Base-by-base conservation (phyloP, 1,140 invertebrate species). In the Harlomillsia oculata region DNA sequence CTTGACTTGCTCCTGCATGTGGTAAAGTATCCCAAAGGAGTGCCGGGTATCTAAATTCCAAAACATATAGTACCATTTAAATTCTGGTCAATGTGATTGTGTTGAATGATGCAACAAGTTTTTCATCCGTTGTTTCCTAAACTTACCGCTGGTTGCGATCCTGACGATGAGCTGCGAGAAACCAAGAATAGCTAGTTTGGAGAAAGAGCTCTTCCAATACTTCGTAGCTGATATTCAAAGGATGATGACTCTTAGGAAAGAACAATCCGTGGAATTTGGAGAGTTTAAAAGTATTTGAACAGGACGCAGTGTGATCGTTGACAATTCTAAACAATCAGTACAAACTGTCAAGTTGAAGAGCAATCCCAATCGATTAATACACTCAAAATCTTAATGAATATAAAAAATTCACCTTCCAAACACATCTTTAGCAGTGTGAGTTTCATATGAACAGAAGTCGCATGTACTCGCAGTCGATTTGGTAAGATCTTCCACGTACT, bases 271-370 rank as follows among this genome's bases (percentile, higher is more conserved):
- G 75, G 67, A 72, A 74, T 21, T 69, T 66, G 28, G 75, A 72
- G 28, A 76, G 56, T 64, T 76, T 77, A 58, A 77, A 77, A 0
- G 72, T 68, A 63, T 77, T 77, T 5, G 75, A 70, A 14, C 72
- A 72, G 48, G 69, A 71, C 43, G 70, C 72, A 18, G 72, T 69
- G 46, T 64, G 60, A 16, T 65, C 63, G 5, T 68, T 68, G 48
- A 72, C 70, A 13, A 76, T 60, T 36, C 64, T 67, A 40, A 8
- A 57, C 48, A 41, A 56, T 44, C 6, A 44, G 11, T 39, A 41
- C 8, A 6, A 16, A 45, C 29, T 36, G 20, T 26, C 8, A 52
- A 36, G 2, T 16, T 1, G 6, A 18, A 54, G 14, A 46, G 8
- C 18, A 20, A 32, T 37, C 21, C 32, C 51, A 34, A 34, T 46